phyloP scores from a whole-genome alignment of 2,113 vertebrate species.

The Dinomys branickii region DNA sequence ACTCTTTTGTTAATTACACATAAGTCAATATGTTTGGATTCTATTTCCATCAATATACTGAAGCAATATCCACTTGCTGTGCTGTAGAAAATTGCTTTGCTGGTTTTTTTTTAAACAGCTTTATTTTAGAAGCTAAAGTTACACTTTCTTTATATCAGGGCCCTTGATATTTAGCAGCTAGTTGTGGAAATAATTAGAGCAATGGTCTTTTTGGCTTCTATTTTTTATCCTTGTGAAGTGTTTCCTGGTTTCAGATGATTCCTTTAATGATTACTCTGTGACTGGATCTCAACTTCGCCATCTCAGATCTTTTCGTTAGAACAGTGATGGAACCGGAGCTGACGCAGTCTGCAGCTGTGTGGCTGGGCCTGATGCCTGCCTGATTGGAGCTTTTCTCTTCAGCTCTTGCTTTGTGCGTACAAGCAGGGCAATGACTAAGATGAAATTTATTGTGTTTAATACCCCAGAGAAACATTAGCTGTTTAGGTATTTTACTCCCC shows the following conservation, averaged over 20 bases:
- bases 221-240: slow-evolving; percentile 23
- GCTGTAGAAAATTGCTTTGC: slow-evolving; percentile 69
- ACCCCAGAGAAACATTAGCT: not conserved
- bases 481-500: not conserved
- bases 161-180: slow-evolving; percentile 58
- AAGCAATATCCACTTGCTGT: slow-evolving; percentile 71
- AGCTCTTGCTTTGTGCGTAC: not conserved
- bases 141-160: slow-evolving; percentile 74
- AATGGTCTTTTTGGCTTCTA: slow-evolving; percentile 50
- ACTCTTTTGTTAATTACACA: slow-evolving; percentile 87
- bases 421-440: slow-evolving; percentile 22
- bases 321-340: not conserved
- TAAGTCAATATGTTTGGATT: slow-evolving; percentile 85
- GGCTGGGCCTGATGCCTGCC: not conserved
- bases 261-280: not conserved
- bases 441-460: slow-evolving; percentile 19
- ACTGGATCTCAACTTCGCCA: not conserved
- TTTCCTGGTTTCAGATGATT: slow-evolving; percentile 57
- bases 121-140: slow-evolving; percentile 65
- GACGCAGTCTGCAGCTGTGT: not conserved
- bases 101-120: not conserved
- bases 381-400: slow-evolving; percentile 3
- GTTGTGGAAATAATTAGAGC: slow-evolving; percentile 79
- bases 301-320: slow-evolving; percentile 28
- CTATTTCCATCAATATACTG: slow-evolving; percentile 83